Percentiles rank a stretch among this genome's conserved stretches.
Conservation (phyloP, 2,888 invertebrate species). For the Rhamphomyia laevipes region DNA sequence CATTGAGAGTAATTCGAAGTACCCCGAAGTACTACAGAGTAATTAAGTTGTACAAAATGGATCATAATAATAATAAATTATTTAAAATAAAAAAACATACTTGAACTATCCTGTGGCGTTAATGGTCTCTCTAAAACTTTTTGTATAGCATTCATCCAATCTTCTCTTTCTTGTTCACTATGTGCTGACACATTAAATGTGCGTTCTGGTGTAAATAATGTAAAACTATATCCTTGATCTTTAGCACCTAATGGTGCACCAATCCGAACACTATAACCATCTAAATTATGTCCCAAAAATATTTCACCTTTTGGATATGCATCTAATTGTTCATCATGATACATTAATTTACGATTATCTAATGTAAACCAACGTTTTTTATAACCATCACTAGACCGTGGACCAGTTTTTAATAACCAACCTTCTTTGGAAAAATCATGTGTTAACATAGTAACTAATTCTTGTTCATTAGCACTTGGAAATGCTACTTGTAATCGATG, state of each 20-base stretch:
- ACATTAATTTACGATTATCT: slow-evolving; percentile 84
- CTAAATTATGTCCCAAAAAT: slow-evolving; percentile 58
- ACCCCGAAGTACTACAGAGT: neutral
- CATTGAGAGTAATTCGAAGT: slow-evolving; percentile 3
- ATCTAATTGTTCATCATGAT: slow-evolving; percentile 76
- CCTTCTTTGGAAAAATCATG: slow-evolving; percentile 79
- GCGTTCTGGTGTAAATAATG: slow-evolving; percentile 67
- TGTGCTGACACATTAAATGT: slow-evolving; percentile 65
- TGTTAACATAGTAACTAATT: slow-evolving; percentile 59
- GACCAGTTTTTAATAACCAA: slow-evolving; percentile 83
- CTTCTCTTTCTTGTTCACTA: slow-evolving; percentile 61
- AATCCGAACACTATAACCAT: slow-evolving; percentile 61
- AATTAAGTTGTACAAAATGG: neutral
- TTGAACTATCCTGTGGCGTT: slow-evolving; percentile 64
- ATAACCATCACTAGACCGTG: slow-evolving; percentile 66
- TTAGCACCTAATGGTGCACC: slow-evolving; percentile 56
- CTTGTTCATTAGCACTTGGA: slow-evolving; percentile 60
- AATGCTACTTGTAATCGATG: slow-evolving; percentile 74
- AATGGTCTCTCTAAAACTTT: slow-evolving; percentile 61
- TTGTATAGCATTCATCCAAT: slow-evolving; percentile 69
- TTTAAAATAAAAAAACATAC: too few relatives aligned
- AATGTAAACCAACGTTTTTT: slow-evolving; percentile 80
- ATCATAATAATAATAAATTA: neutral
- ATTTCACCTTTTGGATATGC: slow-evolving; percentile 87
- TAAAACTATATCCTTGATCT: slow-evolving; percentile 70